These are phyloP conservation scores for Crematogaster levior DNA, from an alignment of 2,888 invertebrate species.

Conservation along the genomic window DNA sequence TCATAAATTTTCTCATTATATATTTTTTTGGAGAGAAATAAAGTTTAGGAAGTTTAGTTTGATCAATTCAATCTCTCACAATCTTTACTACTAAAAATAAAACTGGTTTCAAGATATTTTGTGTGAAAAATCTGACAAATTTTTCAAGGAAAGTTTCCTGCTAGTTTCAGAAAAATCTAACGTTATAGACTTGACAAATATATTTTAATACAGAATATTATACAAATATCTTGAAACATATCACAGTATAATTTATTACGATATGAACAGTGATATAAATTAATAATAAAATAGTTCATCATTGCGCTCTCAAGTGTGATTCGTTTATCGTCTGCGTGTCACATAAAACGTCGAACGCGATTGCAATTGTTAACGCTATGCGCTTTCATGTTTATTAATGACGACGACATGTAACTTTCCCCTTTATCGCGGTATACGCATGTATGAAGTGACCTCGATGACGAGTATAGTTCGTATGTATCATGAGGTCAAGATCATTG, in stretches of 20 bases:
- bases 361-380: conserved; percentile 36
- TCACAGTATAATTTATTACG: not conserved
- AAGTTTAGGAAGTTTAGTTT: not conserved
- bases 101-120: not conserved
- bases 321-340: conserved; percentile 11
- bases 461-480: conserved; percentile 47
- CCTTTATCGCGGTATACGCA: conserved; percentile 32
- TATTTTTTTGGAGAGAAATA: not conserved
- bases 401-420: conserved; percentile 45
- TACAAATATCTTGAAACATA: not conserved
- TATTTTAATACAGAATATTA: not conserved
- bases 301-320: not conserved
- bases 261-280: not conserved
- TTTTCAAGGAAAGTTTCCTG: not conserved
- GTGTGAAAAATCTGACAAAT: not conserved
- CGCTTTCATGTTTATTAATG: conserved; percentile 56
- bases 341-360: conserved; percentile 14
- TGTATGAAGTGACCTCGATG: conserved; percentile 49
- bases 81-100: not conserved
- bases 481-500: conserved; percentile 72
- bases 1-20: not conserved
- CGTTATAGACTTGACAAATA: not conserved
- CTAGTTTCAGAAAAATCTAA: too few relatives aligned
- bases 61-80: not conserved
- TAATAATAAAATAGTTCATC: not conserved